Evolutionary conservation across 2,113 vertebrate genomes (phyloP).

Genomic region (Ailurus styani): DNA sequence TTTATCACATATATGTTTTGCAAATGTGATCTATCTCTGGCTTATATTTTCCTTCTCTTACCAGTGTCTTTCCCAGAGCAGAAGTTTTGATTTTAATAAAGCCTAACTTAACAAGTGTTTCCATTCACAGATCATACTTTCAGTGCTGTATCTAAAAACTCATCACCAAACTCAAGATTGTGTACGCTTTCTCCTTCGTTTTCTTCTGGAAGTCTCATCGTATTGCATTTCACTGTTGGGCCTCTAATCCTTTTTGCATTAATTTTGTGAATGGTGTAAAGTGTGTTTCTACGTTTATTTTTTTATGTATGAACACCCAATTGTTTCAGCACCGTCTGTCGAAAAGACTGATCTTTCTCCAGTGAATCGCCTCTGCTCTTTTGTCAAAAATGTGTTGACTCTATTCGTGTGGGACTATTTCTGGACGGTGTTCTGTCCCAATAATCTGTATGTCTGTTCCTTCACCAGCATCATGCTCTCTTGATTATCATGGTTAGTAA

Average conservation of each 20-base stretch:
- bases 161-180: neutral
- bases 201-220: neutral
- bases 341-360: neutral
- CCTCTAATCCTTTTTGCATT: neutral
- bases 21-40: neutral
- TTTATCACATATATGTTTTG: neutral
- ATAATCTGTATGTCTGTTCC: neutral
- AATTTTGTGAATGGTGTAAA: neutral
- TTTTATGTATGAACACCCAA: neutral
- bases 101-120: neutral
- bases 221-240: neutral
- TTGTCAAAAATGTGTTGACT: neutral
- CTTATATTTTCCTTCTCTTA: neutral
- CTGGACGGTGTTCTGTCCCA: neutral
- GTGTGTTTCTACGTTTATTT: neutral
- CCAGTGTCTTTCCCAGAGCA: neutral
- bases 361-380: neutral
- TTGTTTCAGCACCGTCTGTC: neutral
- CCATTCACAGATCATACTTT: neutral
- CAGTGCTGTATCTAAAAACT: neutral
- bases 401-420: neutral
- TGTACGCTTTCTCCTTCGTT: neutral
- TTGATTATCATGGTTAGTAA: neutral
- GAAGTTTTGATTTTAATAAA: neutral
- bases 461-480: neutral